A percentile compares a stretch with the other conserved stretches of the same genome.
Evolutionary conservation across 2,113 vertebrate genomes (phyloP).

Genomic region (Rutilus rutilus): DNA sequence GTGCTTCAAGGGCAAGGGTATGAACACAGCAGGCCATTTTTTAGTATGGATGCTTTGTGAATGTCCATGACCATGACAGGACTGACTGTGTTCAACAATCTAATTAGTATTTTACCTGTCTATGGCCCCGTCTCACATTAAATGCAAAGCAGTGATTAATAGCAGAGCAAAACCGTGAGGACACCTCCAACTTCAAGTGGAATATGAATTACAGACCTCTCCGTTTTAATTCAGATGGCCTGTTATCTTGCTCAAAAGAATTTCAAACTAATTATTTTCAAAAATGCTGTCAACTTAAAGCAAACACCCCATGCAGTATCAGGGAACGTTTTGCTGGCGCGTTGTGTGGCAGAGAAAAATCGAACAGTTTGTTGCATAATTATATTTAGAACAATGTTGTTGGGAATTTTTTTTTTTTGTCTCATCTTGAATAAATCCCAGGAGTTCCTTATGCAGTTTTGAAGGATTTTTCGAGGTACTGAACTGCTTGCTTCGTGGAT

Average conservation of each 20-base stretch:
- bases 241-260: slow-evolving; percentile 34
- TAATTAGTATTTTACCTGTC: slow-evolving; percentile 54
- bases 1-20: neutral
- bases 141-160: slow-evolving; percentile 49
- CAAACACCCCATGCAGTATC: neutral
- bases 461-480: neutral
- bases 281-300: slow-evolving; percentile 14
- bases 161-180: slow-evolving; percentile 17
- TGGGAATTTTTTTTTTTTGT: neutral
- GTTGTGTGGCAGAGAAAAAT: neutral
- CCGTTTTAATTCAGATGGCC: slow-evolving; percentile 14
- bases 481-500: slow-evolving; percentile 28
- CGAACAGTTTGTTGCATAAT: slow-evolving; percentile 3
- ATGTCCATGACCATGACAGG: slow-evolving; percentile 39
- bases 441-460: neutral
- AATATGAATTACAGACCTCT: slow-evolving; percentile 42
- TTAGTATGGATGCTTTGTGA: slow-evolving; percentile 33
- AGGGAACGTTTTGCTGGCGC: neutral
- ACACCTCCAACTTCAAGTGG: slow-evolving; percentile 8
- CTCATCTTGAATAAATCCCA: slow-evolving; percentile 15
- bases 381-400: slow-evolving; percentile 28
- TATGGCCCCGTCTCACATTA: slow-evolving; percentile 42
- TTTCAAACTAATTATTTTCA: slow-evolving; percentile 12
- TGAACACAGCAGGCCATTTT: slow-evolving; percentile 17
- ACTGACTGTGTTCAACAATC: slow-evolving; percentile 31